Conservation (phyloP, 2,888 invertebrate genomes). For the Nemotelus pantherinus region DNA sequence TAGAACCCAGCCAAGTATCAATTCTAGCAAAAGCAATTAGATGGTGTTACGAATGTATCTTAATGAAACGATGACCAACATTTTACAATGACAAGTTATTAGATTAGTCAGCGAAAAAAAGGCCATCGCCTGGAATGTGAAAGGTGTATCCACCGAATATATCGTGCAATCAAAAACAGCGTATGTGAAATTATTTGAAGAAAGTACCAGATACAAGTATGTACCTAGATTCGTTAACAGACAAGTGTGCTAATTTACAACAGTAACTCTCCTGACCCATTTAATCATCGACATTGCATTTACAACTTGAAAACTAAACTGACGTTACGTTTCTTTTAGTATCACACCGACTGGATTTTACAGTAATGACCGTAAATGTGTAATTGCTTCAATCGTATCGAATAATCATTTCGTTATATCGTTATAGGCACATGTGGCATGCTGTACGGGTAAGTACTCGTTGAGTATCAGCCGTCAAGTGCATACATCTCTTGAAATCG, state of each 20-base stretch:
- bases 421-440: too few relatives aligned
- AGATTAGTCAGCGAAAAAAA: slow-evolving; percentile 26
- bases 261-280: slow-evolving; percentile 16
- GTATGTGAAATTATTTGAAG: too few relatives aligned
- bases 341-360: slow-evolving; percentile 8
- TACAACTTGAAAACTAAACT: not conserved
- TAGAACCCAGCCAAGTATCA: not conserved
- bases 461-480: too few relatives aligned
- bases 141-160: not conserved
- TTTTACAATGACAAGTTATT: slow-evolving; percentile 8
- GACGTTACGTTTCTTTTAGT: too few relatives aligned
- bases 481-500: too few relatives aligned
- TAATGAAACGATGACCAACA: slow-evolving; percentile 18
- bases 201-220: slow-evolving; percentile 3
- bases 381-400: slow-evolving; percentile 4
- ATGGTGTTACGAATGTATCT: slow-evolving; percentile 18
- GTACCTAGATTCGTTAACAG: slow-evolving; percentile 1
- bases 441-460: too few relatives aligned
- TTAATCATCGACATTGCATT: slow-evolving; percentile 5
- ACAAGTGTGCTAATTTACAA: slow-evolving; percentile 10
- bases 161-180: too few relatives aligned
- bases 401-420: slow-evolving; percentile 17
- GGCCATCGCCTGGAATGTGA: slow-evolving; percentile 17
- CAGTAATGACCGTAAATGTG: slow-evolving; percentile 10
- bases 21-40: too few relatives aligned